phyloP scores from a whole-genome alignment of 2,888 invertebrate genomes.

The Nymphalis urticae region DNA sequence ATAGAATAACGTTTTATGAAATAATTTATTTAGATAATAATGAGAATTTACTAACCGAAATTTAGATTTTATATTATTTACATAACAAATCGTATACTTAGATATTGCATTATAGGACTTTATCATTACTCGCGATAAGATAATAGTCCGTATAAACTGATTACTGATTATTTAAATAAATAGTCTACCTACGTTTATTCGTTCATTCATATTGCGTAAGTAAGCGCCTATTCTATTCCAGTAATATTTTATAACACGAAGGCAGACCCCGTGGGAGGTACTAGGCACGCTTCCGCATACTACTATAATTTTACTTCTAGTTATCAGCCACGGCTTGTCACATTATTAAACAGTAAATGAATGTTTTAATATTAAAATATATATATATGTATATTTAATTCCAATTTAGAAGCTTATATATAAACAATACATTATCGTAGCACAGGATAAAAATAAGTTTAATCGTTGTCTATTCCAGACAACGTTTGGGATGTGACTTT shows the following conservation, averaged over 20 bases:
- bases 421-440: not conserved
- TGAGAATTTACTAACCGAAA: no score
- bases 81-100: no score
- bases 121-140: not conserved
- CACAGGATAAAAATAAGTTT: no score
- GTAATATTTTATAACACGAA: slow-evolving; percentile 14
- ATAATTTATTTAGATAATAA: no score
- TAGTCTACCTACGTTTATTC: slow-evolving; percentile 11
- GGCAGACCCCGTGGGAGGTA: slow-evolving; percentile 22
- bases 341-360: no score
- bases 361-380: no score
- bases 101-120: not conserved
- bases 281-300: slow-evolving; percentile 21
- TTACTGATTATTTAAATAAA: not conserved
- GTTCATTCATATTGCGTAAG: slow-evolving; percentile 12
- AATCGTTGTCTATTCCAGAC: not conserved
- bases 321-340: no score
- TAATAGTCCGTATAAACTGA: not conserved
- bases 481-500: no score
- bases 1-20: no score
- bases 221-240: not conserved
- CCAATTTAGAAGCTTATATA: no score
- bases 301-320: slow-evolving; percentile 3
- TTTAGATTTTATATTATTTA: no score
- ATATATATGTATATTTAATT: no score